Conservation (phyloP, 2,113 vertebrate genomes). For the Micronisus gabar region DNA sequence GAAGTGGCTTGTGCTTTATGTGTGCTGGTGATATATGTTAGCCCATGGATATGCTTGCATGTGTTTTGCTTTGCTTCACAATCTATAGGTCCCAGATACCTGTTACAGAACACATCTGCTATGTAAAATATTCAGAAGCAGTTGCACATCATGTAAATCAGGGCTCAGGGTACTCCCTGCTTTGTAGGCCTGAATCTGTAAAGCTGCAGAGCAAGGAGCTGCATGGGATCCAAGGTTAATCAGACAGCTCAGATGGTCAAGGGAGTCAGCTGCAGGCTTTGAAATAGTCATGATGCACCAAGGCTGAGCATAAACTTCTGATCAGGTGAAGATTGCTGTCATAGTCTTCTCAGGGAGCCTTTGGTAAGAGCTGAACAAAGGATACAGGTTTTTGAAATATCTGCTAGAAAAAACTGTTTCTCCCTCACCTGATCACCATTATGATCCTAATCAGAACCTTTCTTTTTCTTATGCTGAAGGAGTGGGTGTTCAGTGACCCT, state of each 20-base stretch:
- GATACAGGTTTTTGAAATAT: background rate
- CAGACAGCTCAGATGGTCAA: background rate
- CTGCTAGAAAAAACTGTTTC: background rate
- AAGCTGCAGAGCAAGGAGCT: background rate
- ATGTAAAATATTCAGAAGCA: background rate
- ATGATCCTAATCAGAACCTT: background rate
- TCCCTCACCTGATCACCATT: background rate
- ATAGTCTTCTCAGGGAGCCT: background rate
- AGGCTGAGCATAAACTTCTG: background rate
- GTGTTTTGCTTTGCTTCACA: background rate
- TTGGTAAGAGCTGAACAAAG: background rate
- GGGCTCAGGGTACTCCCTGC: background rate
- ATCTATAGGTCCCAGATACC: background rate
- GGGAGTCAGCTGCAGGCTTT: background rate
- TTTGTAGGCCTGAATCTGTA: background rate
- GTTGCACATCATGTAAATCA: background rate
- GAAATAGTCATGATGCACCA: background rate
- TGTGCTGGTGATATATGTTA: background rate
- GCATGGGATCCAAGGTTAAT: background rate
- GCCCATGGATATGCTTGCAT: background rate
- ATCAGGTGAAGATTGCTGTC: background rate
- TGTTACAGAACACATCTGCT: background rate
- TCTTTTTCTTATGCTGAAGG: conserved; percentile 71
- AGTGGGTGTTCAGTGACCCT: conserved; percentile 90
- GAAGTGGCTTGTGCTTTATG: background rate